Evolutionary conservation across 2,113 vertebrate genomes (phyloP).

Genomic region (Plecotus auritus): DNA sequence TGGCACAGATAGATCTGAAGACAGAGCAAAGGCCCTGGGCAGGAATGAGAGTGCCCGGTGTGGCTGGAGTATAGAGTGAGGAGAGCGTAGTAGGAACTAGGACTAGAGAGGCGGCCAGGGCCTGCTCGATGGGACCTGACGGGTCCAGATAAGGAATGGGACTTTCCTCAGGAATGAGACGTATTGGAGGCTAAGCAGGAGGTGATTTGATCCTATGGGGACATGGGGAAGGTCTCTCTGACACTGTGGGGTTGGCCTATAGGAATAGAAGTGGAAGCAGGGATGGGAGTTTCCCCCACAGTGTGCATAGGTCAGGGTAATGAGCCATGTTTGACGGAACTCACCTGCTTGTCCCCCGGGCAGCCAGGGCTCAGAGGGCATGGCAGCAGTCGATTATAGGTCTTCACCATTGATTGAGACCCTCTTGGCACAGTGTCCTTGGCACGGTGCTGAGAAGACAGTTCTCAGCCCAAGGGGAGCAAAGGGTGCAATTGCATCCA

Average conservation of each 20-base stretch:
- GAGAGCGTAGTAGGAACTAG: accelerated
- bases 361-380: neutral
- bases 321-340: accelerated
- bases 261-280: neutral
- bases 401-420: neutral
- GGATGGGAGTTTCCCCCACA: neutral
- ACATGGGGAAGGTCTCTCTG: neutral
- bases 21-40: neutral
- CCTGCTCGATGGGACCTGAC: neutral
- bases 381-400: accelerated
- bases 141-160: neutral
- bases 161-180: neutral
- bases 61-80: too few species aligned
- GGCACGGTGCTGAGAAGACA: neutral
- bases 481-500: too few species aligned
- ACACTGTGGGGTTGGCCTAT: too few species aligned
- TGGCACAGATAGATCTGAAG: neutral
- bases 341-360: neutral
- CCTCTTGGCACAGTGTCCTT: neutral
- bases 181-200: neutral
- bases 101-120: neutral
- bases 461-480: neutral
- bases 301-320: accelerated
- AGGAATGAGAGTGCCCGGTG: neutral
- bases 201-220: accelerated